These are phyloP conservation scores for Rallus crepitans DNA, from an alignment of 2,797 vertebrate genomes.

Conservation along the genomic window DNA sequence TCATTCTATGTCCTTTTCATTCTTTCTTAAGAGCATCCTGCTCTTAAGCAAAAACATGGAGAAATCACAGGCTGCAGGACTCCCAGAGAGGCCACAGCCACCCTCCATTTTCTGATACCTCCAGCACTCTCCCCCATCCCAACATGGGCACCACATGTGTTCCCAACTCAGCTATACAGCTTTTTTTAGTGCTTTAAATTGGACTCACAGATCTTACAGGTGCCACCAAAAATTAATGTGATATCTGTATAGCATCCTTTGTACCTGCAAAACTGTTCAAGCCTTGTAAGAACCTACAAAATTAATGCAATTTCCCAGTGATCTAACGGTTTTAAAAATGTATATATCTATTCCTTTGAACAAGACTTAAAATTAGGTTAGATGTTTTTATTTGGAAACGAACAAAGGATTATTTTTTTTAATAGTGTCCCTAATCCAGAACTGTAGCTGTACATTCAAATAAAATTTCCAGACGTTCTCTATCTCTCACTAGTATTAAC, in stretches of 20 bases:
- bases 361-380: not conserved
- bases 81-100: not conserved
- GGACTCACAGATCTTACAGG: not conserved
- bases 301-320: not conserved
- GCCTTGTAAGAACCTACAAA: not conserved
- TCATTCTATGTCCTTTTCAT: not conserved
- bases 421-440: not conserved
- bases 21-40: not conserved
- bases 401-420: not conserved
- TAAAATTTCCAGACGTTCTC: not conserved
- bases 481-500: not conserved
- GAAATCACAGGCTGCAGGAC: not conserved
- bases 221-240: not conserved
- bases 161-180: not conserved
- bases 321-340: not conserved
- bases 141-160: not conserved
- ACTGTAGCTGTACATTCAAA: not conserved
- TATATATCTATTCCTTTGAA: not conserved
- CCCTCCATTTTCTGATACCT: not conserved
- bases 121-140: not conserved
- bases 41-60: not conserved
- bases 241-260: not conserved
- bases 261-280: not conserved
- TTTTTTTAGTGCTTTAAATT: not conserved
- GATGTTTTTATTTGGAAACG: not conserved